A percentile compares a stretch with the other conserved stretches of the same genome.
Conservation (phyloP, 2,113 vertebrate genomes). For the Scalopus aquaticus region DNA sequence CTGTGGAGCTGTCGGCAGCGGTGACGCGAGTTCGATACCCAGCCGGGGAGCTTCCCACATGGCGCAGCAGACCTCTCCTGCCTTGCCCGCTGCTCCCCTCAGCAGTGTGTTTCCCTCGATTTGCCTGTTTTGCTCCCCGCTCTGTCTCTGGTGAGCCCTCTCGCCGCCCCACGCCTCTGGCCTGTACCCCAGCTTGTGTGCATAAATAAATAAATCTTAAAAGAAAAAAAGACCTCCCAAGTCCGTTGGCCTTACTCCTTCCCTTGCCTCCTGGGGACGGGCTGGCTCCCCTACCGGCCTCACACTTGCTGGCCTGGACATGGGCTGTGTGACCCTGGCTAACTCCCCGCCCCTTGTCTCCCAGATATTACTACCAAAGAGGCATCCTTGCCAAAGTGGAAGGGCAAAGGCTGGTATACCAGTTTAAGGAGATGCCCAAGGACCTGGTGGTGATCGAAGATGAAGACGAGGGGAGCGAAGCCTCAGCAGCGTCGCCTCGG, state of each 20-base stretch:
- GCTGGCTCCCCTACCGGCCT: background rate
- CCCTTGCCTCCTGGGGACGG: background rate
- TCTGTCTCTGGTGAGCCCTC: too few species aligned
- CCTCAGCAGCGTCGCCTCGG: constrained; percentile 74
- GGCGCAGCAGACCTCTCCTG: too few species aligned
- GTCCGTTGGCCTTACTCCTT: background rate
- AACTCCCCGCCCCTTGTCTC: background rate
- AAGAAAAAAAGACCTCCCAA: too few species aligned
- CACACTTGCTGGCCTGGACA: background rate
- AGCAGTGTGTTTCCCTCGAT: too few species aligned
- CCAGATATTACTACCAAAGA: constrained; percentile 93
- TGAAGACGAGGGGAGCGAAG: constrained; percentile 71
- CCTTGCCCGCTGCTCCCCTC: too few species aligned
- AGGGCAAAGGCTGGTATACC: constrained; percentile 93
- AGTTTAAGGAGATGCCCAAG: constrained; percentile 94
- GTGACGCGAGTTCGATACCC: too few species aligned
- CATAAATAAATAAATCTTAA: too few species aligned
- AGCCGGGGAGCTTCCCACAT: too few species aligned
- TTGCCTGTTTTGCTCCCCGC: too few species aligned
- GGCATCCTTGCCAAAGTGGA: constrained; percentile 95
- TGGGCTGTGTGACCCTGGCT: background rate
- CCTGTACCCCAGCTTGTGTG: too few species aligned
- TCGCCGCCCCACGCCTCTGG: too few species aligned
- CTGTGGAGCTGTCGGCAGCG: too few species aligned
- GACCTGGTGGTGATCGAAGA: constrained; percentile 92